phyloP scores from a whole-genome alignment of 2,888 invertebrate genomes.

The Herminia tarsipennalis region DNA sequence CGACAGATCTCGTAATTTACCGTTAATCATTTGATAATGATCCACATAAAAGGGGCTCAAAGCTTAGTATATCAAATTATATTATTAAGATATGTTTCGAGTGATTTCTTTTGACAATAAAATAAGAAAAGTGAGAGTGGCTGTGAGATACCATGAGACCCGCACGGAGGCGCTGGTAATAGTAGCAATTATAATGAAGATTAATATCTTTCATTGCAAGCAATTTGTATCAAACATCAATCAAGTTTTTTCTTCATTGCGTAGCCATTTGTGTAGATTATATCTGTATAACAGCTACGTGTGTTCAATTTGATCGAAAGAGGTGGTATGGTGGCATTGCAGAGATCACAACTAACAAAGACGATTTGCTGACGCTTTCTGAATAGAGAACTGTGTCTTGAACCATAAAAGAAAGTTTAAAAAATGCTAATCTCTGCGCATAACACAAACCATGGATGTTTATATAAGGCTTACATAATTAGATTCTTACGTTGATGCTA shows the following conservation, averaged over 20 bases:
- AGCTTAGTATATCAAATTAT: background rate
- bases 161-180: constrained; percentile 18
- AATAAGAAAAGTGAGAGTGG: constrained; percentile 29
- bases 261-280: background rate
- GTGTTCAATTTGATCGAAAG: background rate
- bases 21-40: too few relatives aligned
- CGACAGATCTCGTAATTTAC: too few relatives aligned
- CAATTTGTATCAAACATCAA: constrained; percentile 14
- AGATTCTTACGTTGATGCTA: constrained; percentile 14
- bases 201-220: constrained; percentile 20
- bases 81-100: constrained; percentile 4
- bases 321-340: background rate
- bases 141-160: constrained; percentile 5
- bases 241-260: constrained; percentile 9
- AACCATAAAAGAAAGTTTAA: constrained; percentile 29
- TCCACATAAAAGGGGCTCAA: too few relatives aligned
- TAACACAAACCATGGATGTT: constrained; percentile 2
- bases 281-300: background rate
- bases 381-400: constrained; percentile 3
- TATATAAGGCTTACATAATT: constrained; percentile 16
- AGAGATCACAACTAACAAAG: background rate
- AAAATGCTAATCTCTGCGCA: constrained; percentile 13
- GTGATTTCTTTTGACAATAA: constrained; percentile 5
- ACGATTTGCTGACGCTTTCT: too few relatives aligned
- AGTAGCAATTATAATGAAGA: constrained; percentile 32